phyloP scores from a whole-genome alignment of 2,888 invertebrate genomes.

The Melanophora roralis region DNA sequence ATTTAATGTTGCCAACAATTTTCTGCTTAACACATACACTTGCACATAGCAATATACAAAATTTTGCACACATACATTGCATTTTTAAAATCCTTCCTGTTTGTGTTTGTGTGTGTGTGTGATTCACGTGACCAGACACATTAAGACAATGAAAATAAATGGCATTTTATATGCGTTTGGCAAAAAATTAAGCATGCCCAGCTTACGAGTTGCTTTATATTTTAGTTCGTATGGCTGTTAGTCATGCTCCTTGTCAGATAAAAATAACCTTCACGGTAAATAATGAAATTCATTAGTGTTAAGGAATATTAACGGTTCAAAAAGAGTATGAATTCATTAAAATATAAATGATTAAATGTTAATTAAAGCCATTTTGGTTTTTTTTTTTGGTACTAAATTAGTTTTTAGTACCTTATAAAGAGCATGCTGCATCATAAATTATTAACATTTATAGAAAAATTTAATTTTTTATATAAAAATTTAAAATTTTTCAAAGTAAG shows the following conservation, averaged over 20 bases:
- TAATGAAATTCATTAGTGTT: constrained; percentile 6
- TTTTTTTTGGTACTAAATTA: too few species aligned
- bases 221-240: neutral
- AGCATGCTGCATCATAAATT: too few species aligned
- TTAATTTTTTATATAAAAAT: too few species aligned
- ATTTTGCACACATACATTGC: neutral
- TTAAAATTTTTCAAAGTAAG: too few species aligned
- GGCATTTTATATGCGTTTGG: constrained; percentile 54
- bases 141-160: constrained; percentile 62
- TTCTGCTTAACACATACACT: constrained; percentile 44
- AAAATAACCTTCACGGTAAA: constrained; percentile 3
- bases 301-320: constrained; percentile 19
- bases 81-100: neutral
- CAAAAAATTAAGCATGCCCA: constrained; percentile 36
- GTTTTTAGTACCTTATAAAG: too few species aligned
- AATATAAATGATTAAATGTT: constrained; percentile 28
- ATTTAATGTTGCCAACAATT: constrained; percentile 60
- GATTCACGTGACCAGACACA: constrained; percentile 49
- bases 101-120: constrained; percentile 4
- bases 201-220: neutral
- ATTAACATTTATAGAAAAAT: too few species aligned
- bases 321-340: too few species aligned
- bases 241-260: neutral
- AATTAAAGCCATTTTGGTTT: too few species aligned
- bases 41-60: too few species aligned